Evolutionary conservation across 2,113 vertebrate species (phyloP), one percentile per base, ranked within the genome.

Genomic region (Caretta caretta): DNA sequence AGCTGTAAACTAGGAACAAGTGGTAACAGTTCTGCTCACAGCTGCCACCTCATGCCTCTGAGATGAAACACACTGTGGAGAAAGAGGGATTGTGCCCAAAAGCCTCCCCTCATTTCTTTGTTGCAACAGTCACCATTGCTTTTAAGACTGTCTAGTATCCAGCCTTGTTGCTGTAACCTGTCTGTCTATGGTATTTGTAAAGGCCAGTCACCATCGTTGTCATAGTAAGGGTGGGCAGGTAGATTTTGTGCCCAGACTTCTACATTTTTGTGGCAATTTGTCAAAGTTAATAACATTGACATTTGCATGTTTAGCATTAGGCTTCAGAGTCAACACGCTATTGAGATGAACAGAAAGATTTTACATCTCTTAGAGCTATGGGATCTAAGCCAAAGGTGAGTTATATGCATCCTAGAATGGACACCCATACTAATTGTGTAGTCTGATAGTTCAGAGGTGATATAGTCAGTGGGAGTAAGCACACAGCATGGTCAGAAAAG

Each of bases 11-110:
- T 89, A 93, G 88, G 2, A 85, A 35, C 35, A 72, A 93, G 83
- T 89, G 92, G 91, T 94, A 96, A 93, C 84, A 93, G 80, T 94
- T 84, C 83, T 62, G 83, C 83, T 93, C 50, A n/a, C 83, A 94
- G 94, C 96, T 91, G 94, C 90, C 25, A 2, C 75, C 90, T 93
- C 90, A 81, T 75, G 88, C 83, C 69, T 53, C 48, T 88, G 86
- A 89, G 94, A 95, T 94, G 92, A 94, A 96, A 89, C 80, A 84
- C 56, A 82, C 38, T 29, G 29, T 0, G 0, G 79, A 80, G 76
- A 78, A 42, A 65, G 62, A 6, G 11, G 0, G n/a, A n/a, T 46
- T 80, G 69, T 59, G 75, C 81, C 29, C 57, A 29, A 16, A 86
- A 27, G 42, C 79, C 80, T 84, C 46, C 76, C 87, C 27, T 65